Base-by-base conservation (phyloP, 2,888 invertebrate genomes). In the Creontiades dilutus region DNA sequence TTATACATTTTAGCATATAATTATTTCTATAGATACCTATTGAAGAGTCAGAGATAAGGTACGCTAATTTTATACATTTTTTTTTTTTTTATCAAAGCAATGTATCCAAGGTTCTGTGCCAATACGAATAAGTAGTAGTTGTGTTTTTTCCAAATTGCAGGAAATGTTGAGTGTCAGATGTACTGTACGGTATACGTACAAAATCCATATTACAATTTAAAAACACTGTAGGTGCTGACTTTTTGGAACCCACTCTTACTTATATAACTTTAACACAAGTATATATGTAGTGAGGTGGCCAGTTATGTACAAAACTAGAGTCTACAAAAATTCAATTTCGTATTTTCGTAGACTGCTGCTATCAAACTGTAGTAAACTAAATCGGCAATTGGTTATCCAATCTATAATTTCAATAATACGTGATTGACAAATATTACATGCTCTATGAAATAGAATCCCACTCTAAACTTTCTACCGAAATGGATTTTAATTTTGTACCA, bases 221-320 rank as follows among this genome's bases (percentile, higher is more conserved):
- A 3, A 52, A 52, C 11, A 5, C 14, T 48, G 48, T 48, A 13
- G 48, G 7, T 13, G 7, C 13, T 13, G 13, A 14, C 61, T 19
- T 11, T 23, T 16, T 19, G n/a, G 37, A 16, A 52, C 52, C 52
- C 82, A 12, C 82, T 82, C 82, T 82, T 82, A 82, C 52, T 82
- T 82, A 82, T 82, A 82, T 82, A 82, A 19, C 52, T 82, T 14
- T 23, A 81, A 27, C 19, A 2, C 7, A 47, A 48, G 82, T 82
- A 82, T 82, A 82, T 82, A 82, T 82, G 48, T 82, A 82, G 52
- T 52, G 82, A 82, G 82, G 82, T 52, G 82, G 23, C 82, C 47
- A 68, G 68, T 52, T 52, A 5, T 1, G 16, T 52, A 14, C 16
- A 52, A 52, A 52, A 52, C 52, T 1, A 52, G 52, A 52, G 52